Conservation (phyloP, 1,140 invertebrate genomes). For the Frieseomelitta varia region DNA sequence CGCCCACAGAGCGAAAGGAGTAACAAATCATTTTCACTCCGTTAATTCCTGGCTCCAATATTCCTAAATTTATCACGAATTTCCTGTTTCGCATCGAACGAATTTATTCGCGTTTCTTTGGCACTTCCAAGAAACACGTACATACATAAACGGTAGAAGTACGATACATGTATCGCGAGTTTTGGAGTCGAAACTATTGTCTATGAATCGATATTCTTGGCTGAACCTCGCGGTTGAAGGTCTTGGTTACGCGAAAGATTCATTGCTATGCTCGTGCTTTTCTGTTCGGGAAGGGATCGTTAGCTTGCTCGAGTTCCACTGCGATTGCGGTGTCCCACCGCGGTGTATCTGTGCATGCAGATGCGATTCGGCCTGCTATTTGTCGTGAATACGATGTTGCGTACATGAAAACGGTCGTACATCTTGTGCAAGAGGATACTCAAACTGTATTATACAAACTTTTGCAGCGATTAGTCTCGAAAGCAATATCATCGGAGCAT, state of each 20-base stretch:
- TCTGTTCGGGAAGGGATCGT: neutral
- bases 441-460: neutral
- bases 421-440: neutral
- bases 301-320: slow-evolving; percentile 17
- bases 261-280: slow-evolving; percentile 14
- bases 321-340: neutral
- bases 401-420: neutral
- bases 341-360: neutral
- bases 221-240: slow-evolving; percentile 14
- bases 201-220: slow-evolving; percentile 18
- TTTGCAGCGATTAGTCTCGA: neutral
- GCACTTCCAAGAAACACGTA: neutral
- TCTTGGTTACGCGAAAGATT: slow-evolving; percentile 27
- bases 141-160: neutral
- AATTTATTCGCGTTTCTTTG: neutral
- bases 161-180: too few species aligned
- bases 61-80: neutral
- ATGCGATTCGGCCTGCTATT: slow-evolving; percentile 12
- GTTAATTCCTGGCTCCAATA: neutral
- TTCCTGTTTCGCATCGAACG: accelerated
- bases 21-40: neutral
- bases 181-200: too few species aligned
- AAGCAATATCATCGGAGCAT: neutral
- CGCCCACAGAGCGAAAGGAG: neutral
- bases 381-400: neutral